Base-by-base conservation (phyloP, 2,113 vertebrate genomes). In the Gallinago undulata region DNA sequence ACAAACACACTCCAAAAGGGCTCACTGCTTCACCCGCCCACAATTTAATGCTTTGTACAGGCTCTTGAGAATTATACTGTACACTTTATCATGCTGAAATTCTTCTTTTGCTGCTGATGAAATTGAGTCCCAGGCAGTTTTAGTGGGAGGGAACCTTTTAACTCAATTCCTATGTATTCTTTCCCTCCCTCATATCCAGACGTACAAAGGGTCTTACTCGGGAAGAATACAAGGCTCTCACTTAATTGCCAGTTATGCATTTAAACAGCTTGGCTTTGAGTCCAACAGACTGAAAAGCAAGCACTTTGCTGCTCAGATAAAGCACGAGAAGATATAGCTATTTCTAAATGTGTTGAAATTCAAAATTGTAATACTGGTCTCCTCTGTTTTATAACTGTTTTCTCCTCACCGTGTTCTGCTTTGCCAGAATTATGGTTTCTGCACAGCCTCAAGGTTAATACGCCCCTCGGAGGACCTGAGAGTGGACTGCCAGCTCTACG, bases 351-450 rank as follows among this genome's bases (percentile, higher is more conserved):
- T 15, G 48, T 24, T 57, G 53, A 79, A 72, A 90, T 68, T 39
- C 50, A 86, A 62, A 87, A 31, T 5, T 53, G 7, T n/a, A 53
- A 84, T 24, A 55, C 31, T 84, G 11, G 2, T 19, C 18, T 62
- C 4, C 25, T 82, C 41, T 75, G 10, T 57, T 89, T 89, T 74
- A 23, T 68, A 88, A 95, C 35, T 43, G 4, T 87, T 87, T 86
- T 68, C n/a, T 87, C 39, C 76, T 64, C 9, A n/a, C 23, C 91
- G 1, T 90, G 51, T 91, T 93, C 76, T 84, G 17, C 69, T 84
- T 72, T 93, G 28, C n/a, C 90, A 98, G 98, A 97, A 97, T 88
- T 96, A 96, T 43, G 98, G 98, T 31, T 98, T 98, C 96, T 98
- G 98, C 79, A 97, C 53, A 67, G 97, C 94, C 7, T 33, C 33